Evolutionary conservation across 2,888 invertebrate genomes (phyloP), one percentile per base, ranked within the genome.

Genomic region (Microplitis manilae): DNA sequence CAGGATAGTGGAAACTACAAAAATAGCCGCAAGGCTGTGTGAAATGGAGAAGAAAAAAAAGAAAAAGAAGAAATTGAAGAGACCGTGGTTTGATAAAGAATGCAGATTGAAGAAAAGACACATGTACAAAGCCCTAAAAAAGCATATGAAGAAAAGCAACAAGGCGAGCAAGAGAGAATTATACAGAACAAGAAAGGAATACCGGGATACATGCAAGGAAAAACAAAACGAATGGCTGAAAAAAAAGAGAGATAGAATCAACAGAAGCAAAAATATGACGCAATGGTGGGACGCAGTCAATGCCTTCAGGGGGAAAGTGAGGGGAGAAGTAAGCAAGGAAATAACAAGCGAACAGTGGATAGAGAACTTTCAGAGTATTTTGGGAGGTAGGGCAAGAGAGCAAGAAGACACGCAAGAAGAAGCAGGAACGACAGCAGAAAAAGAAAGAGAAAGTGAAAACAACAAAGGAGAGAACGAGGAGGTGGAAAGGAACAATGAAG

Each of bases 221-320:
- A 59, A 8, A 0, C 9, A 8, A 1, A 2, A 4, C 1, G 15
- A 62, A 62, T 62, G 62, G 62, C 5, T 6, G 4, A 13, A 62
- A 7, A 5, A 6, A n/a, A 62, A 62, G n/a, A 15, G 62, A 15
- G 13, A 8, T 1, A 17, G 0, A n/a, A 62, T 62, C 7, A 62
- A 62, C 15, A 62, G 9, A 15, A 62, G 62, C 8, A 6, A 6
- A 0, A 62, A 62, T 13, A 62, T 62, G 62, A 4, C 62, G 5
- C 62, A 62, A 13, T 62, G 62, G 62, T 62, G 62, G 62, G 62
- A 62, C 1, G 62, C 62, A 15, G 62, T 62, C 0, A 62, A 62
- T 0, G 62, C 62, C 6, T 17, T 62, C n/a, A 62, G 62, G 9
- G 1, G 8, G 6, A 62, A 62, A 62, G 4, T 4, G 5, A 62